Evolutionary conservation across 2,797 vertebrate species (phyloP).

Genomic region (Ptychobarbus kaznakovi): DNA sequence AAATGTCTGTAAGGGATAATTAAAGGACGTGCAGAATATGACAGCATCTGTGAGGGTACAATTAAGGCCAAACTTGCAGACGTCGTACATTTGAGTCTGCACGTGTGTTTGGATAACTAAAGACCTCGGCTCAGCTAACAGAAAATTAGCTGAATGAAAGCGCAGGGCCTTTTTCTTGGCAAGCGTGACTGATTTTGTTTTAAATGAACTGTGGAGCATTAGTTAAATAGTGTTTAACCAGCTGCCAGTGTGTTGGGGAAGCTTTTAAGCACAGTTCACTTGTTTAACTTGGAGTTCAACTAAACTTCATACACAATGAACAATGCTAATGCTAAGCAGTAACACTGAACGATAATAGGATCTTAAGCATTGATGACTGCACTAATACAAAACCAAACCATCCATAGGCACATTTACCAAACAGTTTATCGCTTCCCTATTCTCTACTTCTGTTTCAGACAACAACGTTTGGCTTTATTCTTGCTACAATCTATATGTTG

Average conservation of each 20-base stretch:
- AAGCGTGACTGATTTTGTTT: conserved; percentile 35
- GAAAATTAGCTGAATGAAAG: conserved; percentile 46
- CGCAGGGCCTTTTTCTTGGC: conserved; percentile 40
- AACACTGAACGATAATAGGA: background rate
- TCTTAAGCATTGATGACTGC: background rate
- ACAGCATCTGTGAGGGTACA: conserved; percentile 7
- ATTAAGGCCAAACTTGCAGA: background rate
- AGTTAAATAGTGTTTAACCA: conserved; percentile 45
- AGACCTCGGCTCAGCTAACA: conserved; percentile 38
- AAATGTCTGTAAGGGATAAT: conserved; percentile 7
- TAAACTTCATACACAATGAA: conserved; percentile 8
- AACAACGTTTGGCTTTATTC: background rate
- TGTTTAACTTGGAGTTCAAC: conserved; percentile 1
- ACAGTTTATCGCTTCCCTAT: background rate
- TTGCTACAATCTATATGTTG: background rate
- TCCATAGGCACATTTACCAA: background rate
- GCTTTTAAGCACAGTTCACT: conserved; percentile 33
- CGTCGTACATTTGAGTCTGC: conserved; percentile 28
- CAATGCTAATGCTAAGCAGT: conserved; percentile 33
- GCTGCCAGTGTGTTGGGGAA: conserved; percentile 9
- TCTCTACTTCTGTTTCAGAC: background rate
- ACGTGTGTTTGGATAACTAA: conserved; percentile 41
- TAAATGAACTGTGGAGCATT: conserved; percentile 41
- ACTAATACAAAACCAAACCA: background rate
- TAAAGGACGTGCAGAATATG: conserved; percentile 15